Evolutionary conservation across 1,140 invertebrate species (phyloP), one percentile per base, ranked within the genome.

Genomic region (Anastrepha ludens): DNA sequence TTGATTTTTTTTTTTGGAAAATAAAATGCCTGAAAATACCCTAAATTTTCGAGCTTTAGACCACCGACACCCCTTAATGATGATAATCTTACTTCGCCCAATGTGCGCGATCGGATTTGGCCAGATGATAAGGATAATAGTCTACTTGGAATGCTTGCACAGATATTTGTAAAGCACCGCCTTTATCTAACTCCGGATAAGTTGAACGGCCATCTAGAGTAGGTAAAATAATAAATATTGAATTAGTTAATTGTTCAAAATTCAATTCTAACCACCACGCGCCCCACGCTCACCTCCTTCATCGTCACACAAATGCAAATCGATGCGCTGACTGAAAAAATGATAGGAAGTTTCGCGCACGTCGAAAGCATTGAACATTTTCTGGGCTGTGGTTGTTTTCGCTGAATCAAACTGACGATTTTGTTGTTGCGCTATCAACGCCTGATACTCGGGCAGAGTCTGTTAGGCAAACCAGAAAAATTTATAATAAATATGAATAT

Each of bases 341-440:
- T 99, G 99, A 94, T 99, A 99, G 1, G 98, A 99, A 0, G 99
- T 99, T 94, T 99, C 98, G 7, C 97, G 94, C 50, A 99, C 98
- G 94, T 99, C 98, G 94, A 98, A 98, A 88, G 95, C 95, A 29
- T 96, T 95, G 94, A 99, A 99, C 91, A 98, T 95, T 90, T 95
- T 95, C 58, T 95, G 94, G 50, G 95, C 94, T 65, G 94, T 92
- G 85, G 94, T 94, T 87, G 93, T 93, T 67, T 90, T 88, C 11
- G 90, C 87, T 44, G 95, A 95, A 65, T 95, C 94, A 62, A 95
- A 94, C 58, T 94, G 93, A 85, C 94, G 94, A 89, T 94, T 94
- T 86, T 93, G 94, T 91, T 93, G 90, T 93, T 96, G 97, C 20
- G 95, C 95, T 88, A 96, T 91, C 93, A 97, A 96, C 41, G 96